Evolutionary conservation across 2,888 invertebrate genomes (phyloP), one percentile per base, ranked within the genome.

Genomic region (Reticulitermes lucifugus): DNA sequence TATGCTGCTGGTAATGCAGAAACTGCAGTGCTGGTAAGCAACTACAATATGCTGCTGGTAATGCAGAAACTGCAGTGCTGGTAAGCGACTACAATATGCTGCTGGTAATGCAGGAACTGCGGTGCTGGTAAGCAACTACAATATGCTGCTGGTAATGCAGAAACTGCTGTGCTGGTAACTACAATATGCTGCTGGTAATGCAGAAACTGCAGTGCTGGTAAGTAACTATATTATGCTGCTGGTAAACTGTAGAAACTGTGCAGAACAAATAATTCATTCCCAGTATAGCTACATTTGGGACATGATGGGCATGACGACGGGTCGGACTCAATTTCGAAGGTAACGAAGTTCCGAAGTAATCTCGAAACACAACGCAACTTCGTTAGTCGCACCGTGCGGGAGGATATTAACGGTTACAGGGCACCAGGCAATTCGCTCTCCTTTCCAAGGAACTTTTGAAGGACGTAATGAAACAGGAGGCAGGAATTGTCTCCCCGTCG

Each of bases 311-410:
- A 43, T 35, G 75, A 18, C 2, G 3, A n/a, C 75, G 43, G 5
- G 9, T 46, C 22, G 77, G 77, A 73, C 73, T 2, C 65, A 65
- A 65, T 65, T 25, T 25, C 9, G 65, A 65, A 77, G 51, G n/a
- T 77, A 77, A 77, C 77, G 77, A 77, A 77, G 77, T 77, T 77
- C 46, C 22, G n/a, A 46, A 77, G 77, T 77, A 77, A 77, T 77
- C 77, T 77, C 35, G 77, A 25, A 46, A 77, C 77, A 46, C n/a
- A 46, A 43, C 77, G 14, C n/a, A 77, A 77, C 77, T 77, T 77
- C 22, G 77, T 77, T 77, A 77, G 21, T 25, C 29, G 73, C 6
- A 18, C 21, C 41, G 41, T 41, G 41, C 73, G 14, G 10, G 73
- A 73, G 41, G 73, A 35, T 73, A 73, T 73, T 73, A 25, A 29